phyloP scores from a whole-genome alignment of 2,797 vertebrate genomes.

The Otolemur crassicaudatus region DNA sequence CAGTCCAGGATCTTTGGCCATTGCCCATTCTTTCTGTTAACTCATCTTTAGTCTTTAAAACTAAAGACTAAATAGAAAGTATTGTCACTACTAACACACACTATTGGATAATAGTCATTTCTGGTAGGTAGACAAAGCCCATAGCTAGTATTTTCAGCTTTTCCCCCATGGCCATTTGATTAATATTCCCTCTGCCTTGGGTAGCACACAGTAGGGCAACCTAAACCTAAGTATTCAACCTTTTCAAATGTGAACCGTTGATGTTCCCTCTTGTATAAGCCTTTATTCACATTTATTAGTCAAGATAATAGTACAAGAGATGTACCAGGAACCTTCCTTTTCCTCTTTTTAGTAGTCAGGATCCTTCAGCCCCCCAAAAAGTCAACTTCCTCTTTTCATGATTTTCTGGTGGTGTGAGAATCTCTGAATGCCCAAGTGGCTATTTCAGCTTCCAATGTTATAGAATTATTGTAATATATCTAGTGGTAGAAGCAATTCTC shows the following conservation, averaged over 20 bases:
- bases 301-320: neutral
- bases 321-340: neutral
- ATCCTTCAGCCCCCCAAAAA: neutral
- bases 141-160: neutral
- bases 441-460: neutral
- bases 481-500: neutral
- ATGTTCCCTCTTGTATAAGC: neutral
- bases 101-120: neutral
- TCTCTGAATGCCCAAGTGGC: neutral
- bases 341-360: neutral
- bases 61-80: neutral
- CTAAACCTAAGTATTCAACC: neutral
- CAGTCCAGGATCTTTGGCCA: neutral
- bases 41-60: neutral
- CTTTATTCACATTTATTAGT: neutral
- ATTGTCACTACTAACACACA: neutral
- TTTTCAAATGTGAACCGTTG: neutral
- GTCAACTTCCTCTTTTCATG: neutral
- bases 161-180: neutral
- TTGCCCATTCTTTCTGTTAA: neutral
- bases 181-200: neutral
- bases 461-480: neutral
- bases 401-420: neutral
- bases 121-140: neutral
- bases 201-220: neutral